These are phyloP conservation scores for Erebia epiphron DNA, from an alignment of 2,888 invertebrate genomes.

Conservation along the genomic window DNA sequence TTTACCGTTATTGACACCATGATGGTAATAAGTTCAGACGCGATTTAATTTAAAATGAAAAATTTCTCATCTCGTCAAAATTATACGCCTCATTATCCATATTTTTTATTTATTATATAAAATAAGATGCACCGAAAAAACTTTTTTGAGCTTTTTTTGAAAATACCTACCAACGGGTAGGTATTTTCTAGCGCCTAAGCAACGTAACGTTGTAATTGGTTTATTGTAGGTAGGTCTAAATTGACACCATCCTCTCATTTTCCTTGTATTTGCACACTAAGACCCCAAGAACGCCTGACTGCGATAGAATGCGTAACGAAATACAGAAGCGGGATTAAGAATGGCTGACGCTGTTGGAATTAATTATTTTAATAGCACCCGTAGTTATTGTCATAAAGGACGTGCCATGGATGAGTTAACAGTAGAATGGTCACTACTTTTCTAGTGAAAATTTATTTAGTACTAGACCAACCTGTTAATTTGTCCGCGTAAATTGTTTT, in stretches of 20 bases:
- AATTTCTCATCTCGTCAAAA: too few species aligned
- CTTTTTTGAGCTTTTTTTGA: too few species aligned
- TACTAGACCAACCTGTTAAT: background rate
- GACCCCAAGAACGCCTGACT: slow-evolving; percentile 29
- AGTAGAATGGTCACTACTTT: background rate
- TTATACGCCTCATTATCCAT: too few species aligned
- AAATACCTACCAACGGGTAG: too few species aligned
- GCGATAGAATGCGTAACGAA: slow-evolving; percentile 35
- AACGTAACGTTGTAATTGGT: background rate
- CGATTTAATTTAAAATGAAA: too few species aligned
- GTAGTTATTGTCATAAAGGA: slow-evolving; percentile 42
- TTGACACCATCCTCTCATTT: background rate
- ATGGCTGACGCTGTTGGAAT: slow-evolving; percentile 57
- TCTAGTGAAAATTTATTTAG: background rate
- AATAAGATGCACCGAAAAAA: too few species aligned
- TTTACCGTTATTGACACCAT: too few species aligned
- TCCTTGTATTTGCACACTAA: slow-evolving; percentile 19
- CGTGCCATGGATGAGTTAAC: slow-evolving; percentile 27
- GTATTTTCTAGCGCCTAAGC: too few species aligned
- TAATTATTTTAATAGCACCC: slow-evolving; percentile 55
- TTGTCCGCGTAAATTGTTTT: too few species aligned
- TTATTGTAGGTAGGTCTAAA: background rate
- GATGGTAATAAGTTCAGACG: too few species aligned
- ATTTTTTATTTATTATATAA: too few species aligned
- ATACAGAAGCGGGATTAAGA: slow-evolving; percentile 46